phyloP scores from a whole-genome alignment of 2,888 invertebrate species.

The Eupithecia exiguata region DNA sequence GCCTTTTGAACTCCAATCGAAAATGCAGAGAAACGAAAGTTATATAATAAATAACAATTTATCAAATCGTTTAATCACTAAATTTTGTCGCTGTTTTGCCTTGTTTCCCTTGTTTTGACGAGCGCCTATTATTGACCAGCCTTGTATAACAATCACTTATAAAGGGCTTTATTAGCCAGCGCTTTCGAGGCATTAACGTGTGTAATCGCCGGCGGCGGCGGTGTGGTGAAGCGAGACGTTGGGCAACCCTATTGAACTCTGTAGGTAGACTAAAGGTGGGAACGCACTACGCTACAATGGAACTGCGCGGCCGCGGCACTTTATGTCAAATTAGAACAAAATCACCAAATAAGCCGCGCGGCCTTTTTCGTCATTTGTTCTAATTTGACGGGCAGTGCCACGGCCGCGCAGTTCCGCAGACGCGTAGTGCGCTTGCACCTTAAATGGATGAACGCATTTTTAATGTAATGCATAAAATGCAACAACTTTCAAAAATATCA shows the following conservation, averaged over 20 bases:
- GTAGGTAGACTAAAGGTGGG: neutral
- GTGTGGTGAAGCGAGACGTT: constrained; percentile 61
- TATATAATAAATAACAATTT: neutral
- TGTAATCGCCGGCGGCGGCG: constrained; percentile 46
- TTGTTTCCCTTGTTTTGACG: neutral
- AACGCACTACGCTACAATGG: too few species aligned
- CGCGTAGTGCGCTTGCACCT: too few species aligned
- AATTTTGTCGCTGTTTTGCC: neutral
- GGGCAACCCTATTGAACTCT: constrained; percentile 55
- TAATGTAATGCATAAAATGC: neutral
- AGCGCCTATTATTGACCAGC: neutral
- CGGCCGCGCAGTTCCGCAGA: too few species aligned
- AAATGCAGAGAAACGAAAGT: neutral
- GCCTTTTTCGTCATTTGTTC: too few species aligned
- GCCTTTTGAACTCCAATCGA: neutral
- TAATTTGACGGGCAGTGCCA: too few species aligned
- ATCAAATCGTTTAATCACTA: neutral
- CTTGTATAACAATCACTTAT: constrained; percentile 35
- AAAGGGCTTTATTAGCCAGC: constrained; percentile 56
- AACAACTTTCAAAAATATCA: neutral
- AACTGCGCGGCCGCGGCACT: too few species aligned
- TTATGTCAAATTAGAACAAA: too few species aligned
- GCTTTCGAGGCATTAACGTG: constrained; percentile 67
- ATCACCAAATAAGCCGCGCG: too few species aligned
- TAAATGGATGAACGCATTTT: neutral